Evolutionary conservation across 2,113 vertebrate genomes (phyloP).

Genomic region (Coregonus clupeaformis): DNA sequence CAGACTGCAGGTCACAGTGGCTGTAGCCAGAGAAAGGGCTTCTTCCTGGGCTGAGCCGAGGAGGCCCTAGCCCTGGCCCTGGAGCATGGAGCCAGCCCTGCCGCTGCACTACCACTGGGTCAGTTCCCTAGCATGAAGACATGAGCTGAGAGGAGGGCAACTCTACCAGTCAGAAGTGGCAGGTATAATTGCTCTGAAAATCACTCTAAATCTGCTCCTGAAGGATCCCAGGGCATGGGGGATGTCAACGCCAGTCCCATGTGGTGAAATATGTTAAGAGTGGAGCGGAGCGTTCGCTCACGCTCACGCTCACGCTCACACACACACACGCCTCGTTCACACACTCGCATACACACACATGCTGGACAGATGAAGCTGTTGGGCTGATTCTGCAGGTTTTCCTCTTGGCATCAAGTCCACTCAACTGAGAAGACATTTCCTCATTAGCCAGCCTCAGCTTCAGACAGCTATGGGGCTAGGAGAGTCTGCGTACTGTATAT

Average conservation of each 20-base stretch:
- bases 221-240: slow-evolving; percentile 66
- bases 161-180: slow-evolving; percentile 73
- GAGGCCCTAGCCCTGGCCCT: slow-evolving; percentile 24
- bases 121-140: slow-evolving; percentile 64
- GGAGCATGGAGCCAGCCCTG: background rate
- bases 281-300: slow-evolving; percentile 38
- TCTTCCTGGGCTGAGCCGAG: slow-evolving; percentile 24
- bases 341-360: slow-evolving; percentile 27
- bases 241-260: slow-evolving; percentile 68
- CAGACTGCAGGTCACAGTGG: slow-evolving; percentile 27
- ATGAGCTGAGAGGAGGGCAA: slow-evolving; percentile 63
- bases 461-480: slow-evolving; percentile 71
- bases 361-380: slow-evolving; percentile 72
- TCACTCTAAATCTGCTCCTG: slow-evolving; percentile 75
- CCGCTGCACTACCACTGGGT: slow-evolving; percentile 16
- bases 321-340: slow-evolving; percentile 43
- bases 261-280: slow-evolving; percentile 68
- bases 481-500: slow-evolving; percentile 45
- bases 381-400: slow-evolving; percentile 76
- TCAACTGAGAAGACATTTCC: slow-evolving; percentile 76
- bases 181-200: slow-evolving; percentile 79
- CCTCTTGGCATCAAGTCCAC: slow-evolving; percentile 71
- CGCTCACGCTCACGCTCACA: no score
- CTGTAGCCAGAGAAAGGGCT: slow-evolving; percentile 13
- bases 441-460: slow-evolving; percentile 74